Evolutionary conservation across 92 coral and sea anemone genomes (phyloP).

Genomic region (Phenganax marumi): DNA sequence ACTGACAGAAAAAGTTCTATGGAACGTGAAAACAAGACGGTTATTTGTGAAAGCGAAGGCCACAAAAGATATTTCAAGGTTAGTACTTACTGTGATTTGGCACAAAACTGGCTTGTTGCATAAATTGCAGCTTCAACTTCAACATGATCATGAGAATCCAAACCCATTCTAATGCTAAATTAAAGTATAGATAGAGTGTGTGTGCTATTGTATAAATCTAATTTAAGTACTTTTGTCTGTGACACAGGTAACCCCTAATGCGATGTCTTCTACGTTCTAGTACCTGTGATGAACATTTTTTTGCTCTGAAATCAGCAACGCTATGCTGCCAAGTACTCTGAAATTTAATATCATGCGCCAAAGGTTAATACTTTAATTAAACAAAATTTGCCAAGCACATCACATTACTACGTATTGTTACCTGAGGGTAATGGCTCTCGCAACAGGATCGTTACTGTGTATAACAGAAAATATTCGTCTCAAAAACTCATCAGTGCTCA

Average conservation of each 20-base stretch:
- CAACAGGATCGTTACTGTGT: constrained; percentile 96
- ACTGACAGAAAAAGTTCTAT: constrained; percentile 95
- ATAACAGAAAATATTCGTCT: constrained; percentile 89
- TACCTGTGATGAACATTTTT: constrained; percentile 99
- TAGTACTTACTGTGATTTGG: constrained; percentile 75
- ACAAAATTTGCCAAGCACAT: too few species aligned
- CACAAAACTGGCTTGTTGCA: constrained; percentile 91
- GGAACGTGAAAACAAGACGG: not conserved
- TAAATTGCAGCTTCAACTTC: constrained; percentile 95
- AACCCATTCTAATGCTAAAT: constrained; percentile 77
- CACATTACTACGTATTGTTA: constrained; percentile 7
- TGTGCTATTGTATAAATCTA: not conserved
- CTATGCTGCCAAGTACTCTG: constrained; percentile 96
- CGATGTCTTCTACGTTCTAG: not conserved
- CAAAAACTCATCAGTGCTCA: constrained; percentile 89
- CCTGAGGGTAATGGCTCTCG: constrained; percentile 96
- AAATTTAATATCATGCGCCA: not conserved
- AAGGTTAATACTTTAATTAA: not conserved
- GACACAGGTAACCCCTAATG: not conserved
- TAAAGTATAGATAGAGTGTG: not conserved
- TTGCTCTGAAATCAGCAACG: constrained; percentile 83
- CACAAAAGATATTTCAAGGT: not conserved
- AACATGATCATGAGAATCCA: constrained; percentile 94
- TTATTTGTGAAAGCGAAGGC: not conserved
- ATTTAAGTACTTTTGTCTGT: not conserved